Evolutionary conservation across 37 sponge, comb jelly and placozoan species (phyloP), one percentile per base, ranked within the genome.

Genomic region (Halisarca cf. caerulea): DNA sequence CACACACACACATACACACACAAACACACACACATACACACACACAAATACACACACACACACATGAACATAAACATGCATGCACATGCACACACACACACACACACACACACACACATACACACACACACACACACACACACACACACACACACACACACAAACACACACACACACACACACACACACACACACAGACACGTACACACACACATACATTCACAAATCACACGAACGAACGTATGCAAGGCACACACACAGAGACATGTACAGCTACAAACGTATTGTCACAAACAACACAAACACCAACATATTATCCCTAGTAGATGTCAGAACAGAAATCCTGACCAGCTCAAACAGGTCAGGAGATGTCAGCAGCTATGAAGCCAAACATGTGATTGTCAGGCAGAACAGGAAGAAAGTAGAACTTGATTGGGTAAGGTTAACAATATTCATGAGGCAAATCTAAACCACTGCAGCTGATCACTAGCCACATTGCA

Each of bases 131-230:
- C 64, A 61, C 64, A 61, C 64, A 61, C 64, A 61, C 64, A 61
- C 30, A 27, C 64, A 61, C 64, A 61, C 64, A 61, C 64, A 61
- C 30, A 27, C 64, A 61, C 64, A 27, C 64, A 61, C 64, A 61
- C 64, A 61, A 7, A 61, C 64, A 61, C 30, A 27, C 64, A 61
- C 64, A 27, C 9, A 61, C 64, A 61, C 64, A 27, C 64, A 61
- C 64, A 61, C 64, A 61, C 64, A 28, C 64, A 61, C 64, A 61
- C 64, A 27, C 64, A 61, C 64, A 61, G 20, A 61, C 64, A n/a
- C n/a, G 15, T 15, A 27, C 64, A 15, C 23, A 15, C 64, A 23
- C 64, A 15, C 64, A 6, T 27, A 27, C 64, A 61, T 23, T 7
- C 64, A 61, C 64, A 61, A 23, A 61, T n/a, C 64, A 61, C 64